Conservation (phyloP, 2,888 invertebrate species). For the Cataglyphis rosenhaueri region DNA sequence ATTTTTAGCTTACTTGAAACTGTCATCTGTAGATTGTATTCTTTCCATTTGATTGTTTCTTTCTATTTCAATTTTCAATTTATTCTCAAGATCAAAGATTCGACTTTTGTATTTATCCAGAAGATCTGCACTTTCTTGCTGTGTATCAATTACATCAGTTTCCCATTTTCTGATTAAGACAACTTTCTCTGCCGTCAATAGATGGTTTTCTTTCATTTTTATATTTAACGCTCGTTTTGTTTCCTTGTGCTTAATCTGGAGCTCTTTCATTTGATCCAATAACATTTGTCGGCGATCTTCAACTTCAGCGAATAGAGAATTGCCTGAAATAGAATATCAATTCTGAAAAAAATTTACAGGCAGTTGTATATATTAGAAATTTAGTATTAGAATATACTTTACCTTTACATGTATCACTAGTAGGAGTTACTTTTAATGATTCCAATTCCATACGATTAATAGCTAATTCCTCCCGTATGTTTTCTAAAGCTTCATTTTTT, state of each 20-base stretch:
- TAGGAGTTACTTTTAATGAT: conserved; percentile 67
- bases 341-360: background rate
- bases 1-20: conserved; percentile 59
- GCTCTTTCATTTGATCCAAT: conserved; percentile 72
- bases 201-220: conserved; percentile 75
- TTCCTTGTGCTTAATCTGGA: conserved; percentile 73
- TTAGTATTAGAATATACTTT: background rate
- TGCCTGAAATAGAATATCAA: conserved; percentile 67
- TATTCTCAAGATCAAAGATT: conserved; percentile 76
- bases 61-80: conserved; percentile 72
- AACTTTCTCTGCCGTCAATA: conserved; percentile 72
- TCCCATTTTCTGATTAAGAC: conserved; percentile 73
- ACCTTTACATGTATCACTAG: conserved; percentile 75
- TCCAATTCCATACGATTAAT: conserved; percentile 73
- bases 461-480: conserved; percentile 72
- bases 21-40: conserved; percentile 14
- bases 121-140: conserved; percentile 72
- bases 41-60: conserved; percentile 44
- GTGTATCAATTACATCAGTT: conserved; percentile 69
- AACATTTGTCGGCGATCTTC: conserved; percentile 78
- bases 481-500: conserved; percentile 72
- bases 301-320: conserved; percentile 82
- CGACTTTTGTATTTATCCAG: conserved; percentile 75
- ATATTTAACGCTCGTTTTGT: conserved; percentile 71
- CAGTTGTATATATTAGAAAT: background rate